phyloP scores from a whole-genome alignment of 2,888 invertebrate genomes.

The Caenorhabditis virilis region DNA sequence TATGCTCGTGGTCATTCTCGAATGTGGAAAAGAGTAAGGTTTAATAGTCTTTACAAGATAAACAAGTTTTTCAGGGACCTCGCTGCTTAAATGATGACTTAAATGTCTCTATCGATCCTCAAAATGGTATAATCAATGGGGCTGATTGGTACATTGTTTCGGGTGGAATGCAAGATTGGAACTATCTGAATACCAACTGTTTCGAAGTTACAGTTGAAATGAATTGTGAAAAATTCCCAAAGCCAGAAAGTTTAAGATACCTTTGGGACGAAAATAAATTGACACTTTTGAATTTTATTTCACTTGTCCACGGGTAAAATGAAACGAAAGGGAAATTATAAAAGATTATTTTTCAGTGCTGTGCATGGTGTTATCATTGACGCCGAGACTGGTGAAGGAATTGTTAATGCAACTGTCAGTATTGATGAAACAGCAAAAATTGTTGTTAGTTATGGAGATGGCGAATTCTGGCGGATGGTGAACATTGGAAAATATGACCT shows the following conservation, averaged over 20 bases:
- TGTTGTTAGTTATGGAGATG: slow-evolving; percentile 79
- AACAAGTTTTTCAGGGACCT: slow-evolving; percentile 49
- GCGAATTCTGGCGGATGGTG: slow-evolving; percentile 91
- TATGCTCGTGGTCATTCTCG: slow-evolving; percentile 60
- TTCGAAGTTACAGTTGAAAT: slow-evolving; percentile 93
- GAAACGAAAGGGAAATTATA: background rate
- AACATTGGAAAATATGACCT: slow-evolving; percentile 81
- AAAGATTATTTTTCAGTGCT: slow-evolving; percentile 48
- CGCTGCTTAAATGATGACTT: slow-evolving; percentile 54
- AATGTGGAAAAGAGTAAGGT: slow-evolving; percentile 54
- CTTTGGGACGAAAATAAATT: slow-evolving; percentile 90
- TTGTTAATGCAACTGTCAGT: slow-evolving; percentile 79
- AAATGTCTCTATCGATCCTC: slow-evolving; percentile 75
- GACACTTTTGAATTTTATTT: slow-evolving; percentile 82
- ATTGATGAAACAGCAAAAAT: slow-evolving; percentile 82
- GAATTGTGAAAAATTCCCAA: slow-evolving; percentile 89
- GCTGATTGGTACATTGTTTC: slow-evolving; percentile 79
- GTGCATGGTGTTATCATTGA: slow-evolving; percentile 81
- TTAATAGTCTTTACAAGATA: no score
- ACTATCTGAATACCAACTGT: slow-evolving; percentile 86
- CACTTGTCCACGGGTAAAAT: slow-evolving; percentile 76
- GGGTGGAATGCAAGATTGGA: slow-evolving; percentile 99
- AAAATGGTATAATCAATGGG: slow-evolving; percentile 89
- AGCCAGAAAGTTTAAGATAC: slow-evolving; percentile 76
- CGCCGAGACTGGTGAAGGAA: slow-evolving; percentile 74